Evolutionary conservation across 2,888 invertebrate species (phyloP), one percentile per base, ranked within the genome.

Genomic region (Amphipyra tragopoginis): DNA sequence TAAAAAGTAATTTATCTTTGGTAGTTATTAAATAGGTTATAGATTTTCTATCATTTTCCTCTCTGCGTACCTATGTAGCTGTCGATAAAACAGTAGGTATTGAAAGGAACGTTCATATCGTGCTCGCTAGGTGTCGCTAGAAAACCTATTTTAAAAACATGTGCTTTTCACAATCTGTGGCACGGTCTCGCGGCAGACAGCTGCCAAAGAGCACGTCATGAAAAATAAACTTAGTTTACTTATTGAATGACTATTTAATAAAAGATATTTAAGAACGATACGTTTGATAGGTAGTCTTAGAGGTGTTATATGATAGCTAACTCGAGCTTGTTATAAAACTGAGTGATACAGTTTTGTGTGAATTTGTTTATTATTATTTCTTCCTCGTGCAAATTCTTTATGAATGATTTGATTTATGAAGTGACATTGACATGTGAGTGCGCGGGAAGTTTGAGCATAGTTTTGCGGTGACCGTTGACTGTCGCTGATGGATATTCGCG

Each of bases 341-440:
- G 13, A 54, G 50, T 65, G 57, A 67, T 52, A 76, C 72, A 75
- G 66, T 67, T 71, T 77, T 77, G 83, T 67, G 82, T 83, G 81
- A 59, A 78, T 69, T 66, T 74, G 79, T 78, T 63, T 65, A 61
- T 5, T 53, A 67, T 49, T 58, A 49, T 47, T 36, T 52, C 8
- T 62, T 83, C 62, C 55, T 76, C 49, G 61, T 21, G 61, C 34
- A 64, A 63, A 77, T 72, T 77, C 48, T 53, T 29, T 33, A 15
- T 63, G 49, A 69, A 69, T 68, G 62, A 59, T 76, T 51, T 42
- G 63, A 80, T 79, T 67, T 71, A 70, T 77, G 76, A 71, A 80
- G 73, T 88, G 90, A 90, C 87, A 87, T 87, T 93, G 90, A 92
- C 90, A 88, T 86, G 84, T 81, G 76, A 81, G 79, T 75, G 83